Evolutionary conservation across 1,140 invertebrate genomes (phyloP), one percentile per base, ranked within the genome.

Genomic region (Lanistes nyassanus): DNA sequence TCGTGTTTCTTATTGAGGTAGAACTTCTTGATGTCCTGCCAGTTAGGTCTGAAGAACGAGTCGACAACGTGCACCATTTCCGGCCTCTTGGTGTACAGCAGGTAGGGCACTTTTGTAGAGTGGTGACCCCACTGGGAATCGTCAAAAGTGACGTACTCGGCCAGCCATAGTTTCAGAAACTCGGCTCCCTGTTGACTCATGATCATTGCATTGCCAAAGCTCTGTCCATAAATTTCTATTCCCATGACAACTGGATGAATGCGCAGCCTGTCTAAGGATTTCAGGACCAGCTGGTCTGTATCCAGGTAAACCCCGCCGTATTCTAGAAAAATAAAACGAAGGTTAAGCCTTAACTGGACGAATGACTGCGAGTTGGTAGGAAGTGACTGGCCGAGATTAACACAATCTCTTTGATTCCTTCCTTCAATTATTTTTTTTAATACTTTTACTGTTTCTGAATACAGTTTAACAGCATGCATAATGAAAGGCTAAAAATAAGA

Each of bases 261-360:
- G 7, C 36, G 65, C 6, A 66, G 13, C 9, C 19, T 3, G 36
- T 66, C 65, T 36, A 66, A 36, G 36, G 65, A 66, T 3, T 42
- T 21, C 4, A 66, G 65, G 16, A 66, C 34, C 26, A 66, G 6
- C 36, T 21, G 21, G 21, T 66, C 65, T 1, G 65, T 66, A 42
- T 66, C 65, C 31, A 66, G 36, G 65, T 66, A 66, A n/a, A 66
- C 42, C 42, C 62, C 62, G n/a, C 62, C 62, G 19, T 64, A 64
- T 37, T 64, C 62, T 64, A 37, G 9, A 47, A 13, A 0, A 47
- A 1, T 13, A 47, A 47, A 2, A 6, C 9, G 2, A 47, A 47
- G 11, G 37, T n/a, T n/a, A n/a, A n/a, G n/a, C n/a, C n/a, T n/a
- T n/a, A n/a, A n/a, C n/a, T n/a, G n/a, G n/a, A n/a, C n/a, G n/a